These are phyloP conservation scores for Acanthurus leucopareius DNA, from an alignment of 2,797 vertebrate genomes.

Conservation along the genomic window DNA sequence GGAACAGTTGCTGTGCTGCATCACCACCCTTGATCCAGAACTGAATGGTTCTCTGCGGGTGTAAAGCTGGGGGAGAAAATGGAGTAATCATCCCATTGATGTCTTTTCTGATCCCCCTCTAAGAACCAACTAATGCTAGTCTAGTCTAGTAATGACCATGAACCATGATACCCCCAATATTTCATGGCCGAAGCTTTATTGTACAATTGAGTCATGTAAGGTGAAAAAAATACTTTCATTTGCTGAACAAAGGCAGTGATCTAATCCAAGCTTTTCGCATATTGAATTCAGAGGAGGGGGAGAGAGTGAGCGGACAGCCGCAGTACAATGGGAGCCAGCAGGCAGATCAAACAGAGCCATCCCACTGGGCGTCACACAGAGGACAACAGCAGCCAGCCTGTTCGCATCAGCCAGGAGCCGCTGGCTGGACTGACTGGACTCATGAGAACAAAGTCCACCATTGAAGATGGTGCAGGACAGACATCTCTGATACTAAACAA, in stretches of 20 bases:
- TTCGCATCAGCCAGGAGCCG: conserved; percentile 58
- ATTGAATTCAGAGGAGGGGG: conserved; percentile 56
- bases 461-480: conserved; percentile 50
- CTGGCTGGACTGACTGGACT: conserved; percentile 32
- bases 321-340: conserved; percentile 73
- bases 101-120: conserved; percentile 48
- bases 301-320: conserved; percentile 30
- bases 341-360: conserved; percentile 76
- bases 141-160: conserved; percentile 13
- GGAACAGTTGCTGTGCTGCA: conserved; percentile 68
- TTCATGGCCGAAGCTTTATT: conserved; percentile 39
- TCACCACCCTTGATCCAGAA: conserved; percentile 55
- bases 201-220: conserved; percentile 48
- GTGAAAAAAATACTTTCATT: conserved; percentile 60
- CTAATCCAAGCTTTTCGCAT: conserved; percentile 71
- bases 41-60: conserved; percentile 61
- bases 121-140: conserved; percentile 35
- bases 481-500: conserved; percentile 9
- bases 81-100: conserved; percentile 59
- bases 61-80: conserved; percentile 36
- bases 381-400: conserved; percentile 72
- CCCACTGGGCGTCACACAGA: conserved; percentile 69
- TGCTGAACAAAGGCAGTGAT: conserved; percentile 69
- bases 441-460: conserved; percentile 74
- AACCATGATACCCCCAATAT: conserved; percentile 15